Evolutionary conservation across 2,888 invertebrate species (phyloP).

Genomic region (Habroteleia sp.): DNA sequence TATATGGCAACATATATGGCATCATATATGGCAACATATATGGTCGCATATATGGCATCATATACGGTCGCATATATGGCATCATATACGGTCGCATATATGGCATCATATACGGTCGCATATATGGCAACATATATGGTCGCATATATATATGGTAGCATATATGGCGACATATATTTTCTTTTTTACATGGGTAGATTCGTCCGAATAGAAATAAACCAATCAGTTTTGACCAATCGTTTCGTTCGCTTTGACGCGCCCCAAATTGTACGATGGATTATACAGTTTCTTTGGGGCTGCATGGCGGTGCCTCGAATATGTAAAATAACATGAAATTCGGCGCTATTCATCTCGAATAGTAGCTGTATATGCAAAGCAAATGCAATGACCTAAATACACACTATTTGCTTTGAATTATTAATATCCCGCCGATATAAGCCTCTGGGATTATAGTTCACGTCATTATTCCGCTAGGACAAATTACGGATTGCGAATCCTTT

Average conservation of each 20-base stretch:
- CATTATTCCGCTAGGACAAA: slow-evolving; percentile 36
- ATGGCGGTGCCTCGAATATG: slow-evolving; percentile 15
- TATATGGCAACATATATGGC: too few relatives aligned
- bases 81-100: too few relatives aligned
- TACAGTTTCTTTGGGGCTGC: slow-evolving; percentile 16
- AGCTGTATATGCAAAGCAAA: slow-evolving; percentile 36
- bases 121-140: too few relatives aligned
- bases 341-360: slow-evolving; percentile 34
- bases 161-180: too few relatives aligned
- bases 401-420: slow-evolving; percentile 51
- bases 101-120: too few relatives aligned
- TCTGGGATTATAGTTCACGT: slow-evolving; percentile 26
- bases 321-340: slow-evolving; percentile 26
- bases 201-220: not conserved
- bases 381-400: slow-evolving; percentile 36
- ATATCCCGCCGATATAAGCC: slow-evolving; percentile 36
- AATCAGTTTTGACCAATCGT: not conserved
- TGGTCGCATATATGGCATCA: too few relatives aligned
- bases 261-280: slow-evolving; percentile 19
- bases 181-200: too few relatives aligned
- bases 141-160: too few relatives aligned
- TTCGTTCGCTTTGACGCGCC: slow-evolving; percentile 10
- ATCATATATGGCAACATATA: too few relatives aligned
- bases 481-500: slow-evolving; percentile 31
- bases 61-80: too few relatives aligned